A percentile compares a stretch with the other conserved stretches of the same genome.
phyloP scores from a whole-genome alignment of 2,797 vertebrate genomes.

The Philypnodon macrostomus region DNA sequence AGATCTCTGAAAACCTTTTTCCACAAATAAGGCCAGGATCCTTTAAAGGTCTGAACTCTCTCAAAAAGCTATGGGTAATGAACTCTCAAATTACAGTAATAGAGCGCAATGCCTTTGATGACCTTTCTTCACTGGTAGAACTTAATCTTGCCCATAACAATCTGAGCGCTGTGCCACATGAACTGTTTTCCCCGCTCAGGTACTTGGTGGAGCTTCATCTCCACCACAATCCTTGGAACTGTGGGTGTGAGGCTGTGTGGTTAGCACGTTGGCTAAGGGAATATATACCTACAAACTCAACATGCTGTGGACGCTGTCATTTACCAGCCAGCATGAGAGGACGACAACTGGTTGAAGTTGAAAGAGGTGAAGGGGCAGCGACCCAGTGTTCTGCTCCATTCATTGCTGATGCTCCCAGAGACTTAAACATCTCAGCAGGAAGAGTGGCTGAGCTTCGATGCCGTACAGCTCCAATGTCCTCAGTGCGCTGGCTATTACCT shows the following conservation, averaged over 20 bases:
- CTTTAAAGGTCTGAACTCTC: constrained; percentile 87
- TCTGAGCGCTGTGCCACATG: constrained; percentile 91
- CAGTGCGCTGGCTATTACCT: constrained; percentile 92
- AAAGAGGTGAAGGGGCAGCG: constrained; percentile 85
- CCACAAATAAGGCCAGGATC: constrained; percentile 89
- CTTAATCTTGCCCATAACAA: constrained; percentile 98
- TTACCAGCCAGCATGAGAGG: constrained; percentile 89
- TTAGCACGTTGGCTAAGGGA: constrained; percentile 93
- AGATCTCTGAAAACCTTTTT: constrained; percentile 96
- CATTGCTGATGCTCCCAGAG: constrained; percentile 90
- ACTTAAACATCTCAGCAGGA: constrained; percentile 94
- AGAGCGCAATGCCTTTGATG: constrained; percentile 94
- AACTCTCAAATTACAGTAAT: constrained; percentile 92
- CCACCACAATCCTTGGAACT: constrained; percentile 98
- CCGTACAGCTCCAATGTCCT: constrained; percentile 90
- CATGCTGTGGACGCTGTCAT: constrained; percentile 95
- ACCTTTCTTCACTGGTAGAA: constrained; percentile 89
- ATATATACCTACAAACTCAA: constrained; percentile 94
- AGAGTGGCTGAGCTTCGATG: constrained; percentile 91
- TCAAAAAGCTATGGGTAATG: constrained; percentile 98
- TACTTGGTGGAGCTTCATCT: constrained; percentile 94
- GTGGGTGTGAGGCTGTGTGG: constrained; percentile 95
- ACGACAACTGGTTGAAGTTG: constrained; percentile 91
- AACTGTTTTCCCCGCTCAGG: constrained; percentile 89
- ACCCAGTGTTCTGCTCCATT: constrained; percentile 94